Evolutionary conservation across 2,888 invertebrate species (phyloP).

Genomic region (Ennomos erosarius): DNA sequence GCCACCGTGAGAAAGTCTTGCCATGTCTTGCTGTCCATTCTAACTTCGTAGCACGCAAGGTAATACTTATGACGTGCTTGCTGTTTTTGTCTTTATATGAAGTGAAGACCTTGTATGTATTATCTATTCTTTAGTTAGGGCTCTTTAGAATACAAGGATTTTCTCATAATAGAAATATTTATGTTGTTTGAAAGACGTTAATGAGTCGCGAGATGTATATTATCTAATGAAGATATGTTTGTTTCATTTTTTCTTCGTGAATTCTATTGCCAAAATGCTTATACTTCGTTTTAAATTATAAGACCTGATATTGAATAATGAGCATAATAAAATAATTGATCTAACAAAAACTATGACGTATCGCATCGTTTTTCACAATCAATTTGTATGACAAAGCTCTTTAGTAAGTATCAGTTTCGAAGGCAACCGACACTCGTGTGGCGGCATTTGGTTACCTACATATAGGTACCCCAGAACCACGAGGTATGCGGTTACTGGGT

Average conservation of each 20-base stretch:
- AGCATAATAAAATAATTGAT: too few species aligned
- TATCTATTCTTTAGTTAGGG: constrained; percentile 2
- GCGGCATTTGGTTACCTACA: constrained; percentile 33
- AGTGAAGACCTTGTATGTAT: constrained; percentile 8
- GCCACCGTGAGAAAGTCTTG: constrained; percentile 29
- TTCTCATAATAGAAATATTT: neutral
- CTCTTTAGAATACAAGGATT: neutral
- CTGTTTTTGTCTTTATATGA: constrained; percentile 11
- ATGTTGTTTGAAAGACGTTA: too few species aligned
- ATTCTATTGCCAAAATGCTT: too few species aligned
- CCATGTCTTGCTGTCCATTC: neutral
- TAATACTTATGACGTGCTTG: neutral
- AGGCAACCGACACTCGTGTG: constrained; percentile 27
- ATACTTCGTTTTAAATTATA: too few species aligned
- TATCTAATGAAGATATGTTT: too few species aligned
- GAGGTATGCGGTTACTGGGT: constrained; percentile 31
- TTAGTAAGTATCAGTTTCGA: constrained; percentile 29
- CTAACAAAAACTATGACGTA: constrained; percentile 10
- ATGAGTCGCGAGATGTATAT: too few species aligned
- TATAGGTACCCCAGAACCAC: constrained; percentile 2
- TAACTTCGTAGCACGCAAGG: constrained; percentile 19
- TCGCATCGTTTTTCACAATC: constrained; percentile 23
- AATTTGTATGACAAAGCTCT: constrained; percentile 39
- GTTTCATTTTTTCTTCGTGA: too few species aligned
- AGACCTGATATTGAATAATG: too few species aligned